A percentile compares a stretch with the other conserved stretches of the same genome.
phyloP scores from a whole-genome alignment of 1,140 invertebrate genomes.

The Oedothorax gibbosus region DNA sequence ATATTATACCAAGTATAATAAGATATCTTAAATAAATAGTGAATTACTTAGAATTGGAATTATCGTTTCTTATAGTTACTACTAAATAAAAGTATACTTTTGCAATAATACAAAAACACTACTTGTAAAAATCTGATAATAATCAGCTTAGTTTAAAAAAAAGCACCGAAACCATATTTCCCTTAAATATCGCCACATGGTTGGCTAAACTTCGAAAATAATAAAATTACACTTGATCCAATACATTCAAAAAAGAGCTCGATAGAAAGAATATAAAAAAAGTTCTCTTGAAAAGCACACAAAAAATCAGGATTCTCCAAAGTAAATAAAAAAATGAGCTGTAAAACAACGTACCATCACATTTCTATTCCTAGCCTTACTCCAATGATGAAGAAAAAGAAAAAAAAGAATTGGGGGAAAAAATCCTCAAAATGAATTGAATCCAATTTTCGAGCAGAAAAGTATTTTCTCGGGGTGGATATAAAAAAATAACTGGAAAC shows the following conservation, averaged over 20 bases:
- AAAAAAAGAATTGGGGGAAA: slow-evolving; percentile 10
- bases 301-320: background rate
- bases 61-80: no score
- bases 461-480: slow-evolving; percentile 40
- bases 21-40: no score
- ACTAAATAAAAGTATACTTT: no score
- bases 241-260: background rate
- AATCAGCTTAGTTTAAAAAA: no score
- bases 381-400: slow-evolving; percentile 38
- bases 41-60: no score
- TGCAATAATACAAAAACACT: no score
- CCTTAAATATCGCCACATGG: no score
- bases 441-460: slow-evolving; percentile 53
- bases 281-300: background rate
- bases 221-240: no score
- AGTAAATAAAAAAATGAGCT: slow-evolving; percentile 41
- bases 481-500: slow-evolving; percentile 36
- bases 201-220: no score
- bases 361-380: slow-evolving; percentile 49
- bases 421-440: slow-evolving; percentile 54
- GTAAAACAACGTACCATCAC: slow-evolving; percentile 57
- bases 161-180: no score
- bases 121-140: no score
- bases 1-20: no score
- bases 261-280: background rate